A percentile compares a stretch with the other conserved stretches of the same genome.
phyloP scores from a whole-genome alignment of 2,797 vertebrate species.

The Onychomys torridus region DNA sequence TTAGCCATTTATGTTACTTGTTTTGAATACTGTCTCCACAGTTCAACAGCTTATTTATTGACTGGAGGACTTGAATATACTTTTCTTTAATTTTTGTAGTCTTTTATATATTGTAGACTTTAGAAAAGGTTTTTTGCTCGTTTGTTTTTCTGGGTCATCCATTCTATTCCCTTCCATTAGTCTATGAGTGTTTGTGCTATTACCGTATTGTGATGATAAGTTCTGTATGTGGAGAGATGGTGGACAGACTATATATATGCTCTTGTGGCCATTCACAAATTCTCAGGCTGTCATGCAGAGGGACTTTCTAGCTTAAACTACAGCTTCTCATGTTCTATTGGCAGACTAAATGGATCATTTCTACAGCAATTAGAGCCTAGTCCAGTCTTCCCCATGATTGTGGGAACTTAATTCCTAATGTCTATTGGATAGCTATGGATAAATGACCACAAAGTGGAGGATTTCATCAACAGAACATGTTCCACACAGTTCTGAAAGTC shows the following conservation, averaged over 20 bases:
- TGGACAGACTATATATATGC: background rate
- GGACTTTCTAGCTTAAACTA: background rate
- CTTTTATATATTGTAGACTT: background rate
- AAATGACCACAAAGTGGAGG: background rate
- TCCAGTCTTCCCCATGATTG: background rate
- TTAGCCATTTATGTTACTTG: background rate
- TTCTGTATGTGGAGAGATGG: background rate
- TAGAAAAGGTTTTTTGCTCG: background rate
- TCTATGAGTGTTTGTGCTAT: background rate
- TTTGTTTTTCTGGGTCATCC: background rate
- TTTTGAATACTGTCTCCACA: background rate
- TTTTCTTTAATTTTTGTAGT: background rate
- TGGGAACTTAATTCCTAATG: background rate
- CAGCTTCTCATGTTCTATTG: background rate
- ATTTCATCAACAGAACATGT: background rate
- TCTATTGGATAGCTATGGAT: background rate
- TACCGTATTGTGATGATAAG: background rate
- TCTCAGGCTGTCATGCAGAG: background rate
- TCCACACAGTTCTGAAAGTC: background rate
- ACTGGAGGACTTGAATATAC: background rate
- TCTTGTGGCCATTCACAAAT: background rate
- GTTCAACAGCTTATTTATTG: background rate
- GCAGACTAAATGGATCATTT: background rate
- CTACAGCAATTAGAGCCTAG: background rate
- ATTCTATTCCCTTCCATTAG: background rate